phyloP scores from a whole-genome alignment of 2,113 vertebrate genomes.

The Columbina picui region DNA sequence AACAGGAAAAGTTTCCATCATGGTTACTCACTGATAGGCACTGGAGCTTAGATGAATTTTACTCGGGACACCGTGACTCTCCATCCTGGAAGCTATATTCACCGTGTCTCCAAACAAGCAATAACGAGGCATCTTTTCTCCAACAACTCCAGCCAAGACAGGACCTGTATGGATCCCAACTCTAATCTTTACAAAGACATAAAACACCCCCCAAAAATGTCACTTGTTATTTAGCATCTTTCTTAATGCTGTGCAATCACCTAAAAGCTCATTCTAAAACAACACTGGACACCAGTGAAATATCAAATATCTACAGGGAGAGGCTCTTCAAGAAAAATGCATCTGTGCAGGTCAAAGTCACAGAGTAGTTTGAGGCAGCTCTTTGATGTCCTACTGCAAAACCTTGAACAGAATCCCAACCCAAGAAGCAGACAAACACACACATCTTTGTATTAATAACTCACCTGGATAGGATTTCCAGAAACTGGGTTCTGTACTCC shows the following conservation, averaged over 20 bases:
- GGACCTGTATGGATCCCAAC: constrained; percentile 79
- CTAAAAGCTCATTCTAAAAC: neutral
- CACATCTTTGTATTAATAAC: neutral
- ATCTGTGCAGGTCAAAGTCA: neutral
- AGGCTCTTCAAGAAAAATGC: neutral
- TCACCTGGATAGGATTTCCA: constrained; percentile 78
- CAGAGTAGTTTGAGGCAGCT: neutral
- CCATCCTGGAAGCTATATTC: constrained; percentile 80
- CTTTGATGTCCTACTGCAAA: neutral
- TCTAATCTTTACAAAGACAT: constrained; percentile 72
- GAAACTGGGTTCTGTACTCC: constrained; percentile 81
- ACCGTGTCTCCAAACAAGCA: constrained; percentile 82
- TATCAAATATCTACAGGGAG: neutral
- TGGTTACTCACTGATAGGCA: constrained; percentile 63
- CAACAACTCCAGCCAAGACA: constrained; percentile 76
- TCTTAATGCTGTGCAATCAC: neutral
- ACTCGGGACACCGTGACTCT: constrained; percentile 76
- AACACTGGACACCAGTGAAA: neutral
- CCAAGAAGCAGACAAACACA: neutral
- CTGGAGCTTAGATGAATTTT: constrained; percentile 79
- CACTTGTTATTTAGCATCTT: constrained; percentile 10
- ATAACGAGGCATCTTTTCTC: constrained; percentile 83
- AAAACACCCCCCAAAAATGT: neutral
- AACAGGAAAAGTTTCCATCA: neutral
- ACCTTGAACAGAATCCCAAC: neutral